Conservation (phyloP, 2,888 invertebrate species). For the Limenitis arthemis region DNA sequence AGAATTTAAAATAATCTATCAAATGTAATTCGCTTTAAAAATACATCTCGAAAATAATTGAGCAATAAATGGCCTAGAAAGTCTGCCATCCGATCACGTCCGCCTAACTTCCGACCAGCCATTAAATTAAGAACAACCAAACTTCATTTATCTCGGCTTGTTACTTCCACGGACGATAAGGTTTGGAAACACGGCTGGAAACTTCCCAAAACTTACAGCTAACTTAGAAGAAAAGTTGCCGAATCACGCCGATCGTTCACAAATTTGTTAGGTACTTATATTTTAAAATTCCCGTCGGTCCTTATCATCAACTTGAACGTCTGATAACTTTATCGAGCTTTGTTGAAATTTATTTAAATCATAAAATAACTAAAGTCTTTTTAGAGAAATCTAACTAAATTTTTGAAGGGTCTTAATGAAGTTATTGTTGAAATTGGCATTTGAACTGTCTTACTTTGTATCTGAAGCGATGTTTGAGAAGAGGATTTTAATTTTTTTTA, state of each 20-base stretch:
- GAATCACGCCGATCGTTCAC: constrained; percentile 65
- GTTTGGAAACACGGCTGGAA: constrained; percentile 56
- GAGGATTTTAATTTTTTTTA: too few relatives aligned
- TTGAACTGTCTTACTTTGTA: too few relatives aligned
- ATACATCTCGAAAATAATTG: constrained; percentile 34
- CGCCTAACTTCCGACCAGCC: constrained; percentile 56
- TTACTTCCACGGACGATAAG: constrained; percentile 65
- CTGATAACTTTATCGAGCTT: constrained; percentile 12
- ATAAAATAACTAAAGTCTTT: constrained; percentile 10
- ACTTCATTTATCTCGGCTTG: constrained; percentile 69
- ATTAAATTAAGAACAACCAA: constrained; percentile 69
- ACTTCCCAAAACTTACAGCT: constrained; percentile 49
- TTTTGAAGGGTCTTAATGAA: background rate
- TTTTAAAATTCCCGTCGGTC: constrained; percentile 56
- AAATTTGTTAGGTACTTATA: constrained; percentile 61
- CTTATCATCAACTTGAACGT: constrained; percentile 41
- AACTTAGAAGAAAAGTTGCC: constrained; percentile 58
- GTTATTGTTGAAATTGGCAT: too few relatives aligned
- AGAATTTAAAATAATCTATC: too few relatives aligned
- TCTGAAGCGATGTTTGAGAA: too few relatives aligned
- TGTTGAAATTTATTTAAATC: constrained; percentile 9
- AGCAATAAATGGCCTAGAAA: constrained; percentile 46
- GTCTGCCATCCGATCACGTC: constrained; percentile 52
- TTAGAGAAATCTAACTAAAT: background rate
- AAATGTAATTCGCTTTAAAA: too few relatives aligned